phyloP scores from a whole-genome alignment of 2,113 vertebrate genomes.

The Corvus hawaiiensis region DNA sequence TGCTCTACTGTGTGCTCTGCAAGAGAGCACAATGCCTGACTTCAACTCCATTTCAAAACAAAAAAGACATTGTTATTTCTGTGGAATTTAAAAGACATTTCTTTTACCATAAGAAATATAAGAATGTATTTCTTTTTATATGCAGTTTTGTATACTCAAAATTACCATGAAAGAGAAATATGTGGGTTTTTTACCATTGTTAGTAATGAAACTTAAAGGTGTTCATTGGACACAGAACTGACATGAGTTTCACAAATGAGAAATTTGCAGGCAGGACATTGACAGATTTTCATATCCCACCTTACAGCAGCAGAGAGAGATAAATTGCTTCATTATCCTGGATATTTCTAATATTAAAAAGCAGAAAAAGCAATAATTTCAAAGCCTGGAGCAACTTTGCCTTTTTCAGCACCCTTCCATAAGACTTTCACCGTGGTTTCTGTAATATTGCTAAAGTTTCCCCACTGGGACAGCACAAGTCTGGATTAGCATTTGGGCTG shows the following conservation, averaged over 20 bases:
- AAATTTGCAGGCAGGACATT: neutral
- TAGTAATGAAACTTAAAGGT: neutral
- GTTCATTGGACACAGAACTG: neutral
- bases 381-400: neutral
- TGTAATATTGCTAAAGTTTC: neutral
- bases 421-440: neutral
- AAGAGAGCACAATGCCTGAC: neutral
- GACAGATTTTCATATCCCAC: neutral
- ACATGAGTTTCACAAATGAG: neutral
- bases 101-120: neutral
- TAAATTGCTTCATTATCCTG: neutral
- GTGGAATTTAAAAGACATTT: neutral
- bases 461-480: neutral
- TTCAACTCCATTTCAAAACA: neutral
- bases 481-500: neutral
- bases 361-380: neutral
- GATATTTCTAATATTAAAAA: neutral
- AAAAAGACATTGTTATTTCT: neutral
- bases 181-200: fast-evolving
- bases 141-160: neutral
- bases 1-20: neutral
- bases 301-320: neutral
- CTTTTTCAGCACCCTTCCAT: neutral
- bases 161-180: neutral
- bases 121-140: neutral